These are phyloP conservation scores for Lutjanus erythropterus DNA, from an alignment of 2,113 vertebrate species.

Conservation along the genomic window DNA sequence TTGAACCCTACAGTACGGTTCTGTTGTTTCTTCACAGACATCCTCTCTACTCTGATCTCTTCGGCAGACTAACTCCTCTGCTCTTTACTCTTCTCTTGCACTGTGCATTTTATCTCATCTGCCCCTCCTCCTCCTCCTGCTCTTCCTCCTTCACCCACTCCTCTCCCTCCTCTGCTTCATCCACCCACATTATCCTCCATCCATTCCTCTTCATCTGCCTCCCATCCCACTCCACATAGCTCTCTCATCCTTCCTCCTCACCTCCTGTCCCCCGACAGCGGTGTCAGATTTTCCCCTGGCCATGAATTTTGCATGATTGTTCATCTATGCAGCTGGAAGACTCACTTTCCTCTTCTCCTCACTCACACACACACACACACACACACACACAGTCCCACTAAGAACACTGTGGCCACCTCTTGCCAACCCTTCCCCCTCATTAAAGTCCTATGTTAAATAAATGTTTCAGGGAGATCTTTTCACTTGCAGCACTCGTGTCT, in stretches of 20 bases:
- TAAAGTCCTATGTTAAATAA: conserved; percentile 73
- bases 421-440: conserved; percentile 48
- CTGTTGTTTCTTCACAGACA: neutral
- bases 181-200: conserved; percentile 57
- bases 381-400: conserved; percentile 38
- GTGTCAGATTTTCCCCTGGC: conserved; percentile 72
- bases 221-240: conserved; percentile 29
- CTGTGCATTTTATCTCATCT: conserved; percentile 8
- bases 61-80: conserved; percentile 9
- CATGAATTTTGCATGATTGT: conserved; percentile 77
- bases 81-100: conserved; percentile 14
- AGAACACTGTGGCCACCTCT: conserved; percentile 29
- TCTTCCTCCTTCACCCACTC: conserved; percentile 20
- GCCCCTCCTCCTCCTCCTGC: neutral
- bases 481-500: conserved; percentile 11
- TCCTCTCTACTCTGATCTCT: neutral
- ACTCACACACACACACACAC: neutral
- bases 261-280: conserved; percentile 57
- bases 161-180: conserved; percentile 25
- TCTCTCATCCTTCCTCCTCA: conserved; percentile 60
- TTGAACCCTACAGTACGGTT: neutral
- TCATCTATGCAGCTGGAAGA: conserved; percentile 55
- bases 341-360: conserved; percentile 17
- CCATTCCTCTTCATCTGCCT: conserved; percentile 49
- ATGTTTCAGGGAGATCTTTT: conserved; percentile 70